Evolutionary conservation across 1,140 invertebrate species (phyloP).

Genomic region (Schlechtendalia chinensis): DNA sequence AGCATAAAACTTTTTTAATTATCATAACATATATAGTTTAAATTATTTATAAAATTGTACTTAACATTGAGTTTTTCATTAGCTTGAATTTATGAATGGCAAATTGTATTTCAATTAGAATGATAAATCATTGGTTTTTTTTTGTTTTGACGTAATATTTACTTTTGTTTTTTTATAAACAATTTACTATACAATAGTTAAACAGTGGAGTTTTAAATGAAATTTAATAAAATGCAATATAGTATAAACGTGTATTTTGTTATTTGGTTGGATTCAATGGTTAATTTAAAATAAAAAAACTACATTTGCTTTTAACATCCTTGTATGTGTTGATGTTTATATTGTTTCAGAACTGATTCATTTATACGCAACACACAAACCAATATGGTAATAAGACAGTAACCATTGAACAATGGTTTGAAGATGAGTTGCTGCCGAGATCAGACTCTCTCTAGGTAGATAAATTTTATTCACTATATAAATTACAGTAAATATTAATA

Average conservation of each 20-base stretch:
- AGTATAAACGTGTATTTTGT: too few species aligned
- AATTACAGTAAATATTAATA: not conserved
- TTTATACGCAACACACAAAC: not conserved
- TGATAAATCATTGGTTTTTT: not conserved
- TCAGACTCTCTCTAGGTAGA: not conserved
- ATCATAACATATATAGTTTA: not conserved
- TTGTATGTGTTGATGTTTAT: not conserved
- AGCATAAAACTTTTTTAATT: conserved; percentile 11
- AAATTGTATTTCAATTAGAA: not conserved
- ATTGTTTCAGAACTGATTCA: not conserved
- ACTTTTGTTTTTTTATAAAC: too few species aligned
- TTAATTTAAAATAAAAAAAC: too few species aligned
- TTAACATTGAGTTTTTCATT: not conserved
- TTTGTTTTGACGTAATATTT: too few species aligned
- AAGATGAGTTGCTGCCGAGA: not conserved
- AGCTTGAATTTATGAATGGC: not conserved
- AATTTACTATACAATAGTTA: too few species aligned
- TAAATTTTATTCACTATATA: not conserved
- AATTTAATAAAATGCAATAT: too few species aligned
- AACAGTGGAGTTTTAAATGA: too few species aligned
- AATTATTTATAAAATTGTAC: not conserved
- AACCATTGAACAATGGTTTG: not conserved
- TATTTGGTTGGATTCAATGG: too few species aligned
- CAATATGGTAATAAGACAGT: not conserved
- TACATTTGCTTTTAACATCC: not conserved